These are phyloP conservation scores for Microtus ochrogaster DNA, from an alignment of 2,113 vertebrate genomes.

Conservation along the genomic window DNA sequence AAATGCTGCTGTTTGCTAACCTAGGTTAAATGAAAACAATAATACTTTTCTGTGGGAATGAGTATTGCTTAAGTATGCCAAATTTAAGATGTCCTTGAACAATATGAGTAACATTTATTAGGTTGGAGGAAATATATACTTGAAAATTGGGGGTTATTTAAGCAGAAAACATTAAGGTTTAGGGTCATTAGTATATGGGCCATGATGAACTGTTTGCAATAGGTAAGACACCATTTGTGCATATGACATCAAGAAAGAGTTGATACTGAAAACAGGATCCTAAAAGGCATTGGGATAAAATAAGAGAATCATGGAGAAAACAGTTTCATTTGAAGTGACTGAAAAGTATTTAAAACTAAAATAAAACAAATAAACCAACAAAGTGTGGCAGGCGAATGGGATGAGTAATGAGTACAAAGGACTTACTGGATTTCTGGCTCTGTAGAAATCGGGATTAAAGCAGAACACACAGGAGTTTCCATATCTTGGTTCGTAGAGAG, in stretches of 20 bases:
- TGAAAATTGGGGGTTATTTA: neutral
- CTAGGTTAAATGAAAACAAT: neutral
- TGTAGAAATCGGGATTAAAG: neutral
- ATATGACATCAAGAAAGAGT: neutral
- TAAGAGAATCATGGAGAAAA: neutral
- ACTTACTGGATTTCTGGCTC: neutral
- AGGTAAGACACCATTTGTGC: neutral
- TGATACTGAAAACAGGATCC: neutral
- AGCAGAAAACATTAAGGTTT: neutral
- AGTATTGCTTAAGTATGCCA: neutral
- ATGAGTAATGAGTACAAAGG: neutral
- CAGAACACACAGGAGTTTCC: rapidly evolving
- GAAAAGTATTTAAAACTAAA: neutral
- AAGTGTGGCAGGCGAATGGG: neutral
- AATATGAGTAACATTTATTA: neutral
- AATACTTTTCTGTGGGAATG: neutral
- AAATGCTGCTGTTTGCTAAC: neutral
- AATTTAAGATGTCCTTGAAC: neutral
- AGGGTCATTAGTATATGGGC: neutral
- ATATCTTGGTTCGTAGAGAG: neutral
- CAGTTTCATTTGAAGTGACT: neutral
- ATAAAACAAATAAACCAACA: neutral
- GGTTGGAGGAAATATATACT: neutral
- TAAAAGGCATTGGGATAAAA: neutral
- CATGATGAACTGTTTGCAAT: neutral